Conservation (phyloP, 30 jellyfish, hydroid and myxozoan species). For the Rhopilema esculentum region DNA sequence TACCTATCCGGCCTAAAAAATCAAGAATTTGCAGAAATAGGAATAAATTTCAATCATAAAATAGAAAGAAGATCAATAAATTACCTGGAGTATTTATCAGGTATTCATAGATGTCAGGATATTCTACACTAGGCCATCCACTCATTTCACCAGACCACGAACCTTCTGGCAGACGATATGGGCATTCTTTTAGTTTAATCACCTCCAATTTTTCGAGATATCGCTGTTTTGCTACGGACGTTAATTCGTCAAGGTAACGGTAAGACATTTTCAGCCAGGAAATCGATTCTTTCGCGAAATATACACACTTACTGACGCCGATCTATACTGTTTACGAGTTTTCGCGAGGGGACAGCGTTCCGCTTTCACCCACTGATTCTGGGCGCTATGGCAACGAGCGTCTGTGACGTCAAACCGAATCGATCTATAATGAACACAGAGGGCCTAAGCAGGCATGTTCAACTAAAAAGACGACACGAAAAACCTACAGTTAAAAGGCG, state of each 20-base stretch:
- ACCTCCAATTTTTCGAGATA: not conserved
- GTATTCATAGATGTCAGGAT: constrained; percentile 57
- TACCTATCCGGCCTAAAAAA: not conserved
- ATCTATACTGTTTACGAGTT: not conserved
- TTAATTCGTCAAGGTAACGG: constrained; percentile 17
- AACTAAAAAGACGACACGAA: constrained; percentile 79
- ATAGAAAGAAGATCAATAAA: not conserved
- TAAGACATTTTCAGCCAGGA: constrained; percentile 12
- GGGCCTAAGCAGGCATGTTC: constrained; percentile 83
- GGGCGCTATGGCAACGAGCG: constrained; percentile 11
- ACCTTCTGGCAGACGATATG: constrained; percentile 33
- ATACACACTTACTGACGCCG: not conserved
- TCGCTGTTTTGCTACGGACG: constrained; percentile 2
- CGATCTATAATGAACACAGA: constrained; percentile 71
- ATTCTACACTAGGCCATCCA: constrained; percentile 52
- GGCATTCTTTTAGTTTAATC: constrained; percentile 28
- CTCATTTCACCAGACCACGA: constrained; percentile 14
- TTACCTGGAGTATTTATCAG: constrained; percentile 39
- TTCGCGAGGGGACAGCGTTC: not conserved
- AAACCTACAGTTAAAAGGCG: constrained; percentile 92
- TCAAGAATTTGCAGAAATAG: not conserved
- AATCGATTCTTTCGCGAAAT: not conserved
- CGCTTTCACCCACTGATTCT: constrained; percentile 24
- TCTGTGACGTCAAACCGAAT: constrained; percentile 44
- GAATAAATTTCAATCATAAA: not conserved